These are phyloP conservation scores for Machaerirhynchus nigripectus DNA, from an alignment of 2,113 vertebrate genomes.

Conservation along the genomic window DNA sequence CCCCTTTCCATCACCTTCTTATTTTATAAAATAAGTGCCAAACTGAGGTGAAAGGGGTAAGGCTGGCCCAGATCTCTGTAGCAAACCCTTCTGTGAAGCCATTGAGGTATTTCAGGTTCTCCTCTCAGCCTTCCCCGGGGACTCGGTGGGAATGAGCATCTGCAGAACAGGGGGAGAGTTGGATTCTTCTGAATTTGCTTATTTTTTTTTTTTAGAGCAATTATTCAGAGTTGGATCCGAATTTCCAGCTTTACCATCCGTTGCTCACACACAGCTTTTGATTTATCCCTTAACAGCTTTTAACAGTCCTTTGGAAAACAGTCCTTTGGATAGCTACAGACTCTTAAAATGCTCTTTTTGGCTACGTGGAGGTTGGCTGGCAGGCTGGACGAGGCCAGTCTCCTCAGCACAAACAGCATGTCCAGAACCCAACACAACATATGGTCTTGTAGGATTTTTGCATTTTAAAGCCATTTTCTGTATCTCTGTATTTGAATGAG, in stretches of 20 bases:
- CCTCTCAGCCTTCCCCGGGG: background rate
- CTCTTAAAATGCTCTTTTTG: background rate
- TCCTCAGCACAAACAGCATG: background rate
- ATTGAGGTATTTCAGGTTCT: background rate
- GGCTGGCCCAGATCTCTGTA: background rate
- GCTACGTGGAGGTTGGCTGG: background rate
- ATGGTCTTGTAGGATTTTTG: background rate
- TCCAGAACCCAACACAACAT: background rate
- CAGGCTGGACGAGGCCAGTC: background rate
- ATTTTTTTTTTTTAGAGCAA: background rate
- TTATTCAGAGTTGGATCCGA: background rate
- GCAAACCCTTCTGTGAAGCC: background rate
- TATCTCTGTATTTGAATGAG: background rate
- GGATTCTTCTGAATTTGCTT: background rate
- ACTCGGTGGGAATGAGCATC: background rate
- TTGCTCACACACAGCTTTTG: background rate
- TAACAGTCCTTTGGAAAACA: background rate
- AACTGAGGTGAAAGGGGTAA: background rate
- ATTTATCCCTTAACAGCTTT: background rate
- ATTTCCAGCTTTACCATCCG: background rate
- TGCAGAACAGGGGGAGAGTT: background rate
- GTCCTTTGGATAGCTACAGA: background rate
- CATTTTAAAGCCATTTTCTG: background rate
- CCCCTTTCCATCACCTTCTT: background rate
- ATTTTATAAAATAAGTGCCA: constrained; percentile 8